phyloP scores from a whole-genome alignment of 2,888 invertebrate genomes.

The Hirtodrosophila histrioides region DNA sequence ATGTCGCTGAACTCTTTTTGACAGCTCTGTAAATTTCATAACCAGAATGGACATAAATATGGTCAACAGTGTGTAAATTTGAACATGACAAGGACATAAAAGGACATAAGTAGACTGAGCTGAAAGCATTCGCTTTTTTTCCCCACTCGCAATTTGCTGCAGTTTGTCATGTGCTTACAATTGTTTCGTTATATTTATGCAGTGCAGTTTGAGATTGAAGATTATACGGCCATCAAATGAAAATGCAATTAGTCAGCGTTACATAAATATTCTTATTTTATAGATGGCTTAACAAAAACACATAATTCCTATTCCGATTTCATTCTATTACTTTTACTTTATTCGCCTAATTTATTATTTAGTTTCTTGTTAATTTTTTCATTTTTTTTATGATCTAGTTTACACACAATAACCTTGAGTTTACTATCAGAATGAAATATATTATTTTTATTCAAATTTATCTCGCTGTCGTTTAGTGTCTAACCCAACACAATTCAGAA shows the following conservation, averaged over 20 bases:
- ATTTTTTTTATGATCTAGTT: too few species aligned
- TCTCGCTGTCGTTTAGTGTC: neutral
- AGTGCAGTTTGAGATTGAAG: constrained; percentile 9
- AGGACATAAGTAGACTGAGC: constrained; percentile 36
- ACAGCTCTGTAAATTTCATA: constrained; percentile 80
- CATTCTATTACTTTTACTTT: too few species aligned
- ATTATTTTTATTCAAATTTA: neutral
- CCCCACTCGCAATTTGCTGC: constrained; percentile 37
- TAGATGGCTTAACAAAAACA: neutral
- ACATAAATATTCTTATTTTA: neutral
- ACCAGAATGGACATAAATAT: constrained; percentile 78
- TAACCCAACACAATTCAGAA: too few species aligned
- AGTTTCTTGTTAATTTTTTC: too few species aligned
- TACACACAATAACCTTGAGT: constrained; percentile 2
- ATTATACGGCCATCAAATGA: constrained; percentile 19
- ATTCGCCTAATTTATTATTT: too few species aligned
- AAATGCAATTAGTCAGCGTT: constrained; percentile 21
- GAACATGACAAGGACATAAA: constrained; percentile 61
- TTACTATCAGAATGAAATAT: constrained; percentile 2
- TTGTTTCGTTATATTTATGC: constrained; percentile 1
- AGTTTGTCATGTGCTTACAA: constrained; percentile 47
- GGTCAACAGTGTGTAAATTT: constrained; percentile 78
- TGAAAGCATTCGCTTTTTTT: constrained; percentile 22
- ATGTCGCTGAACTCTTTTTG: constrained; percentile 81
- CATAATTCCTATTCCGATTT: too few species aligned